Base-by-base conservation (phyloP, 1,140 invertebrate genomes). In the Tribolium castaneum region DNA sequence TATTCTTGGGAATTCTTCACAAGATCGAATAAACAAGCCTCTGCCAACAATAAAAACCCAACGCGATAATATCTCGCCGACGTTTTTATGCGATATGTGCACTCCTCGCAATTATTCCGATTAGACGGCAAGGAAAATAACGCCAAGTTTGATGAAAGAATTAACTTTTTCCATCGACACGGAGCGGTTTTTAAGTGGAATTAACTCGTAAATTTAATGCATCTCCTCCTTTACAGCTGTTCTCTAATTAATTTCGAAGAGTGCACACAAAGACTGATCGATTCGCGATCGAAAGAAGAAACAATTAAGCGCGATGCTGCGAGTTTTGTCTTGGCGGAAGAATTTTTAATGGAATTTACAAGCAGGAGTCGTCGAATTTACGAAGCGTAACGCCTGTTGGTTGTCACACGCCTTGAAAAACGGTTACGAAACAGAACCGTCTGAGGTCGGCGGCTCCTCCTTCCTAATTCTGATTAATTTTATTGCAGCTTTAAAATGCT, bases 161-260 rank as follows among this genome's bases (percentile, higher is more conserved):
- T 76, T 76, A 76, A 76, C 52, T 76, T 76, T 76, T 76, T 76
- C 51, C 74, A 76, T 76, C 56, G 74, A 66, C 74, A 62, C 14
- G 34, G 54, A 59, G 74, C 50, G 74, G 56, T 76, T 76, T 76
- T 76, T 76, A 76, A 76, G 74, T 76, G 74, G 45, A 76, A 66
- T 76, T 76, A 76, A 76, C 52, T 66, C 54, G 74, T 76, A 66
- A 76, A 76, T 76, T 76, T 76, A 66, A 76, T 66, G 54, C 54
- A 76, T 54, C 73, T 72, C 70, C 9, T 45, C 25, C 50, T 52
- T 73, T 54, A 54, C 49, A 50, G 19, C 22, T 54, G 49, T 30
- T 73, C 13, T 19, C 12, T 51, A 73, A 73, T 73, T 73, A 52
- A 54, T 73, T 54, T 54, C 14, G 25, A 50, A 62, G 35, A 35